Base-by-base conservation (phyloP, 1,140 invertebrate species). In the Procambarus virginalis region DNA sequence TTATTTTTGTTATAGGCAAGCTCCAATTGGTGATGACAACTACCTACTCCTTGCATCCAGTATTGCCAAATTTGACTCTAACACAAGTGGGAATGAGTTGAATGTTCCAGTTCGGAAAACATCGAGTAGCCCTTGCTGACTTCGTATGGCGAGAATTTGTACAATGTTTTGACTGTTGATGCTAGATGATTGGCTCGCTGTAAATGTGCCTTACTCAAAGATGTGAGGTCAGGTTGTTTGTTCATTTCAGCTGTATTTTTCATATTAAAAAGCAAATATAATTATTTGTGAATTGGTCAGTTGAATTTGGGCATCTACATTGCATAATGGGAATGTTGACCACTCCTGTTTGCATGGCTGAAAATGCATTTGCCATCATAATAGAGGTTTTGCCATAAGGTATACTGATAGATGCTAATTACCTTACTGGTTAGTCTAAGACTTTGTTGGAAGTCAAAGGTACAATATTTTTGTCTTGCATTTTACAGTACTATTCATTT, bases 1-100 rank as follows among this genome's bases (percentile, higher is more conserved):
- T 34, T 80, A 92, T 92, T 87, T 92, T 92, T 93, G 92, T 94
- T 94, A 1, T 93, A 97, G 96, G 92, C 96, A 97, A 95, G 96
- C 97, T 78, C 97, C 97, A 9, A 97, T 98, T 92, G 97, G 97
- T 86, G 97, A 97, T 93, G 97, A 97, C 93, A 97, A 97, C 94
- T 97, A 98, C 93, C 95, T 97, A 86, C 95, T 95, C 70, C 93
- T 96, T 92, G 80, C 92, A 2, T 92, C 92, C n/a, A 91, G 76
- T 58, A 77, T 85, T 80, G 89, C 48, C 14, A 89, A 89, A 46
- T 60, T 89, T 77, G 81, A 89, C 46, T 76, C 22, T n/a, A 78
- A 22, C n/a, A 51, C 80, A 17, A 55, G 60, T 48, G 58, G 22
- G 6, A 51, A 20, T 78, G 91, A 58, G 20, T 20, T 45, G 45